Conservation (phyloP, 2,888 invertebrate genomes). For the Leptinotarsa rubiginosa region DNA sequence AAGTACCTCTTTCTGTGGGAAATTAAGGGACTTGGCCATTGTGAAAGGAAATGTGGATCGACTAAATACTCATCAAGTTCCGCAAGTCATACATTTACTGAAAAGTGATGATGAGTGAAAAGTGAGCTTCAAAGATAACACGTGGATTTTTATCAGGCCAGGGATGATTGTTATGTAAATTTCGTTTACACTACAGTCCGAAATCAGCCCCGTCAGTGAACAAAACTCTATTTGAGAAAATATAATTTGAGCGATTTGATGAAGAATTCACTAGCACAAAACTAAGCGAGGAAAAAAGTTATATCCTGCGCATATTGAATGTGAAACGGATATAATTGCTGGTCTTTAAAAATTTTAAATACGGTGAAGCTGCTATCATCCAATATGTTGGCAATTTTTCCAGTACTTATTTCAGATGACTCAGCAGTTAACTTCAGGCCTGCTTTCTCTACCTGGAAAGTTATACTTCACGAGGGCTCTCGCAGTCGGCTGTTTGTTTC, state of each 20-base stretch:
- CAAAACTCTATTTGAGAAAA: not conserved
- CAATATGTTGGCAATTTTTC: slow-evolving; percentile 17
- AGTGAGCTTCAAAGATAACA: slow-evolving; percentile 26
- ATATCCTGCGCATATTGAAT: slow-evolving; percentile 13
- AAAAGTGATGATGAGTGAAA: slow-evolving; percentile 38
- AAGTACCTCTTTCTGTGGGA: slow-evolving; percentile 8
- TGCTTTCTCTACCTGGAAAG: not conserved
- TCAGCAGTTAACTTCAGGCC: not conserved
- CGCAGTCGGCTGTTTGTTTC: no score
- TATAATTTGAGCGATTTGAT: not conserved
- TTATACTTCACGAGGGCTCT: no score
- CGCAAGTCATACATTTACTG: slow-evolving; percentile 26
- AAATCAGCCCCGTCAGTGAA: slow-evolving; percentile 33
- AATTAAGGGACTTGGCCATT: not conserved
- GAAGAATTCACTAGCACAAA: not conserved
- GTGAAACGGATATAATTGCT: slow-evolving; percentile 6
- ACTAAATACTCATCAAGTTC: slow-evolving; percentile 29
- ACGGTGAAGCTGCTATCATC: not conserved
- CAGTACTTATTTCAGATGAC: not conserved
- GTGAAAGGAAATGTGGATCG: not conserved
- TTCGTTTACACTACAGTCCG: slow-evolving; percentile 20
- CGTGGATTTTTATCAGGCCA: slow-evolving; percentile 36
- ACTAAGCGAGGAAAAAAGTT: not conserved
- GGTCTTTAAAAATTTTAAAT: not conserved
- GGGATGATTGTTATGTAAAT: slow-evolving; percentile 33